Evolutionary conservation across 2,113 vertebrate species (phyloP).

Genomic region (Macquaria australasica): DNA sequence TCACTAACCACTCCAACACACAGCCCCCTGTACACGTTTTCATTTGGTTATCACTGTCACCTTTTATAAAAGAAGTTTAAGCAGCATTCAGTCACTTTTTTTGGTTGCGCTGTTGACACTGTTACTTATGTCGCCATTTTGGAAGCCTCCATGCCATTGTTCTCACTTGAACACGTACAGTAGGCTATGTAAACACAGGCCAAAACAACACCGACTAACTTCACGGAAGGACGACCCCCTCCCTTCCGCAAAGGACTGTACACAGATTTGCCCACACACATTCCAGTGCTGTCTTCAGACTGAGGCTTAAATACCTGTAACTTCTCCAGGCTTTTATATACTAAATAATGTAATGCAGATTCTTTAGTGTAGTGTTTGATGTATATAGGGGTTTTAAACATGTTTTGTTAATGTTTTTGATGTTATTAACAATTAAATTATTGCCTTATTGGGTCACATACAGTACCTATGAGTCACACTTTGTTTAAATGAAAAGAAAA

Average conservation of each 20-base stretch:
- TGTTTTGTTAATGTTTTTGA: too few relatives aligned
- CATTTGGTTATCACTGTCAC: not conserved
- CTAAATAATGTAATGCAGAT: not conserved
- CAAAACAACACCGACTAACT: conserved; percentile 56
- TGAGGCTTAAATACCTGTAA: not conserved
- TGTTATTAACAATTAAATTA: not conserved
- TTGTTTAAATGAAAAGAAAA: conserved; percentile 17
- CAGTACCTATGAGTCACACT: not conserved
- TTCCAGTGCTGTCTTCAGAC: conserved; percentile 37
- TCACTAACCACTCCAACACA: not conserved
- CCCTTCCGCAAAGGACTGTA: conserved; percentile 70
- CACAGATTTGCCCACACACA: conserved; percentile 60
- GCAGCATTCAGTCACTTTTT: conserved; percentile 5
- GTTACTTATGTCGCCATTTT: conserved; percentile 50
- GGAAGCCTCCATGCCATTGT: conserved; percentile 65
- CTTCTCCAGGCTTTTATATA: not conserved
- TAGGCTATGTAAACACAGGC: conserved; percentile 64
- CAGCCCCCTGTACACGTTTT: not conserved
- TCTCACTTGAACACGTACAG: conserved; percentile 57
- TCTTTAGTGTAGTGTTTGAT: conserved; percentile 14
- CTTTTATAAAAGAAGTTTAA: not conserved
- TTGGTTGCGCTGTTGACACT: not conserved
- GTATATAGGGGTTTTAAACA: not conserved
- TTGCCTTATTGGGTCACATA: not conserved
- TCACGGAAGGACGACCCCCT: conserved; percentile 70